Conservation (phyloP, 2,888 invertebrate species). For the Bembecia ichneumoniformis region DNA sequence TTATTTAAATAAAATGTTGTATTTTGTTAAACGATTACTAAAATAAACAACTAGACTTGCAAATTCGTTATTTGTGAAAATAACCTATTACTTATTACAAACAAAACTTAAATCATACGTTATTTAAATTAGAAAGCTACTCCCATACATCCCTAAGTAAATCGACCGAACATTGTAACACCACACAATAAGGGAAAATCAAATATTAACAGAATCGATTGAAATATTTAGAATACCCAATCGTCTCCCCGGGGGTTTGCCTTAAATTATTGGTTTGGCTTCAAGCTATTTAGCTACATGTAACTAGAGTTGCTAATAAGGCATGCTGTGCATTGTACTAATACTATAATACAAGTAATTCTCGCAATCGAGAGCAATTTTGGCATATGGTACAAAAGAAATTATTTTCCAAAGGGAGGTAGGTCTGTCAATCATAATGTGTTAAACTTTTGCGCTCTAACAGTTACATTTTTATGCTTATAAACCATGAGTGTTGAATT, state of each 20-base stretch:
- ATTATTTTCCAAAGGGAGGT: constrained; percentile 24
- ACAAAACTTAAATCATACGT: no score
- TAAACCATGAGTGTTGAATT: neutral
- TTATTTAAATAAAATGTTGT: no score
- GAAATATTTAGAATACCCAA: constrained; percentile 35
- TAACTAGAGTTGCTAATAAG: constrained; percentile 61
- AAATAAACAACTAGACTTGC: no score
- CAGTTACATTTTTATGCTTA: neutral
- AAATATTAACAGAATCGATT: constrained; percentile 48
- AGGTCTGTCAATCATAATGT: constrained; percentile 2
- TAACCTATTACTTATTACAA: no score
- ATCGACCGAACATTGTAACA: constrained; percentile 25
- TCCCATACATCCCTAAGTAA: constrained; percentile 13
- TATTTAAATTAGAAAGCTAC: no score
- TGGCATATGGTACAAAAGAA: constrained; percentile 33
- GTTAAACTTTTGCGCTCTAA: neutral
- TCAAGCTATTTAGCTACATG: constrained; percentile 51
- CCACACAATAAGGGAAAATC: constrained; percentile 32
- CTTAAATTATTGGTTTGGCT: constrained; percentile 64
- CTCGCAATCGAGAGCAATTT: constrained; percentile 29
- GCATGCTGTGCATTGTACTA: constrained; percentile 44
- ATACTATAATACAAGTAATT: constrained; percentile 25
- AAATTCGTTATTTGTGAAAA: no score
- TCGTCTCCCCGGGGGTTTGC: constrained; percentile 43
- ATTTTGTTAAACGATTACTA: no score